These are phyloP conservation scores for Nesidiocoris tenuis DNA, from an alignment of 2,888 invertebrate species.

Conservation along the genomic window DNA sequence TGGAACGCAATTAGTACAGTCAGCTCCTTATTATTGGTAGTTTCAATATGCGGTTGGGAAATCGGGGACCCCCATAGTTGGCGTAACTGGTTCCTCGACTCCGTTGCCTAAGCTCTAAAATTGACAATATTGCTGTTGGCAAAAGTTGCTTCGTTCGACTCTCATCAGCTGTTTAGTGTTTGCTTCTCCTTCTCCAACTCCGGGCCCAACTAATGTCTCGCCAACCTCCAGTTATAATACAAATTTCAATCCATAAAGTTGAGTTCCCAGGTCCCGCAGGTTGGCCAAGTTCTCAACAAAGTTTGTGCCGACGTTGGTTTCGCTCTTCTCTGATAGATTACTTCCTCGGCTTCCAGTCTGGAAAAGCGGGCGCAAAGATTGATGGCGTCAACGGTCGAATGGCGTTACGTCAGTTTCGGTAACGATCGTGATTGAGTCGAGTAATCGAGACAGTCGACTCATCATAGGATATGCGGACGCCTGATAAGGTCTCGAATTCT, in stretches of 20 bases:
- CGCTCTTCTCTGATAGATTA: not conserved
- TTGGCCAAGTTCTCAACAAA: not conserved
- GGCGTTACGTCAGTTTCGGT: not conserved
- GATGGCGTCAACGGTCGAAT: not conserved
- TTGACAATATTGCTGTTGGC: not conserved
- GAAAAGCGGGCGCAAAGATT: not conserved
- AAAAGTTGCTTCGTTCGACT: not conserved
- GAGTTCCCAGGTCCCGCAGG: not conserved
- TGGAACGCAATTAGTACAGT: too few relatives aligned
- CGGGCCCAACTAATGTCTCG: not conserved
- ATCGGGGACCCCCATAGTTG: too few relatives aligned
- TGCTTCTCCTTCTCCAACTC: not conserved
- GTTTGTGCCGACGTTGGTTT: not conserved
- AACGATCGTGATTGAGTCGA: not conserved
- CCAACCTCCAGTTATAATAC: not conserved
- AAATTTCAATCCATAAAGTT: not conserved
- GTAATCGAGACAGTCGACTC: too few relatives aligned
- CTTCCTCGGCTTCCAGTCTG: not conserved
- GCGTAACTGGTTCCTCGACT: too few relatives aligned
- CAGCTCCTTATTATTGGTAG: too few relatives aligned
- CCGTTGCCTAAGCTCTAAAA: too few relatives aligned
- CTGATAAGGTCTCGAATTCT: constrained; percentile 35
- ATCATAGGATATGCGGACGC: too few relatives aligned
- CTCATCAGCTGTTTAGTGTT: not conserved
- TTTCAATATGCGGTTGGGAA: too few relatives aligned